A percentile compares a stretch with the other conserved stretches of the same genome.
These are phyloP conservation scores for Xiphydria camelus DNA, from an alignment of 2,888 invertebrate species.

Conservation along the genomic window DNA sequence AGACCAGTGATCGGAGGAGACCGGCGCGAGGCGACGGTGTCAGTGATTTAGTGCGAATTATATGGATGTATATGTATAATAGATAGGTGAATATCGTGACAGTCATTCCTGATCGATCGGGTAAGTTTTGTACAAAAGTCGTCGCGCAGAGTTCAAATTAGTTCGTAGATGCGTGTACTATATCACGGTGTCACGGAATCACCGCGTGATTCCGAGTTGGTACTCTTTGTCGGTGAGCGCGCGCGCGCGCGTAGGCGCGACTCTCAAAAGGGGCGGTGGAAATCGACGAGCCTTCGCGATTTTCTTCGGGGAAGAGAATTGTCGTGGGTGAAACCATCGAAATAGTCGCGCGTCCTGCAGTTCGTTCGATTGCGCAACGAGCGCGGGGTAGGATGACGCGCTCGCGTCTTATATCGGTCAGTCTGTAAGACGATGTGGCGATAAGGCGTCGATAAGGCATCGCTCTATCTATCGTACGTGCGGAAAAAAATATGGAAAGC, in stretches of 20 bases:
- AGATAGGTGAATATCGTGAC: slow-evolving; percentile 5
- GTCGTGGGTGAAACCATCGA: too few species aligned
- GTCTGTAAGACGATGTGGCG: slow-evolving; percentile 9
- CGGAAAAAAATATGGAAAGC: background rate
- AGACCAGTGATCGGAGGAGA: too few species aligned
- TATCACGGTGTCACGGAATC: too few species aligned
- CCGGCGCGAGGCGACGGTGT: background rate
- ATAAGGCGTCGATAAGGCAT: slow-evolving; percentile 12
- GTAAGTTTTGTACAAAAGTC: slow-evolving; percentile 18
- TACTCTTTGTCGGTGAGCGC: too few species aligned
- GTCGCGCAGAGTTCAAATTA: slow-evolving; percentile 25
- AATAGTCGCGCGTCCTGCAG: too few species aligned
- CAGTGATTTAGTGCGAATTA: slow-evolving; percentile 12
- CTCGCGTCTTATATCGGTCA: slow-evolving; percentile 9
- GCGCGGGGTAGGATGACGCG: background rate
- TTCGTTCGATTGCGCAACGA: background rate
- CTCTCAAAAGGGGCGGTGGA: too few species aligned
- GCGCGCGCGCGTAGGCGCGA: too few species aligned
- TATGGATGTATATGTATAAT: slow-evolving; percentile 6
- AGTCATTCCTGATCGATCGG: background rate
- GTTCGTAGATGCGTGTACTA: slow-evolving; percentile 13
- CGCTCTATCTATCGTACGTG: slow-evolving; percentile 14
- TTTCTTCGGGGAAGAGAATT: too few species aligned
- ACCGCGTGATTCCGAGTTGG: too few species aligned
- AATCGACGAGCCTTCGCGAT: too few species aligned